Percentiles rank a stretch among this genome's conserved stretches.
Conservation (phyloP, 1,140 invertebrate species). For the Nasonia longicornis region DNA sequence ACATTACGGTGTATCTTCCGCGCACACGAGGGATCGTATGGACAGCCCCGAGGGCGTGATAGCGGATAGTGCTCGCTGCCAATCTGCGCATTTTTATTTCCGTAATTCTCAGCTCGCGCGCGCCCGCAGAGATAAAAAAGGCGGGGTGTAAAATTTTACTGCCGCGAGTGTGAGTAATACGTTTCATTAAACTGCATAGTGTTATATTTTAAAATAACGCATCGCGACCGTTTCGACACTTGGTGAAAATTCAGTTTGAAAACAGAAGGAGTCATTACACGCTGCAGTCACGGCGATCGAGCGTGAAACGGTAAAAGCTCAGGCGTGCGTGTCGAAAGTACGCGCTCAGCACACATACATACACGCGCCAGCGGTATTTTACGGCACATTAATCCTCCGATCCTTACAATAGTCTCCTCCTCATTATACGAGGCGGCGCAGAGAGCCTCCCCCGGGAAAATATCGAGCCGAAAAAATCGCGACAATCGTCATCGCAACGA, state of each 20-base stretch:
- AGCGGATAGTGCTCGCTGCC: not conserved
- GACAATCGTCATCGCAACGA: not conserved
- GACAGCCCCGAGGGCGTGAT: not conserved
- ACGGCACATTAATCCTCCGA: not conserved
- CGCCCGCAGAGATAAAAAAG: not conserved
- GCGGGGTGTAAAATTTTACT: not conserved
- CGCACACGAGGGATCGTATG: not conserved
- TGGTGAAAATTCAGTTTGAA: not conserved
- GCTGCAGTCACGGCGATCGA: not conserved
- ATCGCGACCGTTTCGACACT: not conserved
- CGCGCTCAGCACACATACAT: not conserved
- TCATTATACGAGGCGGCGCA: not conserved
- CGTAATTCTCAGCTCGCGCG: not conserved
- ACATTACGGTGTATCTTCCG: slow-evolving; percentile 14
- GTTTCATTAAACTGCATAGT: not conserved
- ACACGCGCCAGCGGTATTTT: not conserved
- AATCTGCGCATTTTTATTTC: slow-evolving; percentile 24
- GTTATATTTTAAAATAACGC: not conserved
- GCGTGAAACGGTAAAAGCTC: not conserved
- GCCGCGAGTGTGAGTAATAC: not conserved
- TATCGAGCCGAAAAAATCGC: not conserved
- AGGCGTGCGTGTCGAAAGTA: not conserved
- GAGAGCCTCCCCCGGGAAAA: not conserved
- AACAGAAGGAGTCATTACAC: not conserved
- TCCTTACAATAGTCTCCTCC: not conserved